Evolutionary conservation across 2,113 vertebrate genomes (phyloP).

Genomic region (Forbesichthys agassizii): DNA sequence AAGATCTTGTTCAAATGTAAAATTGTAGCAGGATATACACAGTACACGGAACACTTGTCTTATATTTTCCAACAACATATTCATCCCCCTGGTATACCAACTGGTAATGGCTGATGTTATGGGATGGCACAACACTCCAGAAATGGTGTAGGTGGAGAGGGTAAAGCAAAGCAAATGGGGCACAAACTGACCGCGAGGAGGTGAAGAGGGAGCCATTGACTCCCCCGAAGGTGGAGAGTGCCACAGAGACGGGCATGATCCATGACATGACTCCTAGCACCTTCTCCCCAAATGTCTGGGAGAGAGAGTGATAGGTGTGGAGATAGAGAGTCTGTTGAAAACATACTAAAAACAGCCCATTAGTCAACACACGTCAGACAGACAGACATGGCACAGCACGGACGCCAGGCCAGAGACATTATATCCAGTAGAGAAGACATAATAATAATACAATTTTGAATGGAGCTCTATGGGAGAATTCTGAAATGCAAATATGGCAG

Average conservation of each 20-base stretch:
- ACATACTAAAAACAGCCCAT: background rate
- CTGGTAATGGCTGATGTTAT: background rate
- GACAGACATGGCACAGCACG: background rate
- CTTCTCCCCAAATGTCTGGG: constrained; percentile 84
- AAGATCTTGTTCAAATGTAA: too few species aligned
- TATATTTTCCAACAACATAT: background rate
- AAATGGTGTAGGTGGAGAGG: background rate
- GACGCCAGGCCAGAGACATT: too few species aligned
- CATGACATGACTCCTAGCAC: constrained; percentile 83
- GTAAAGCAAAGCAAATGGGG: background rate
- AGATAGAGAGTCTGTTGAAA: constrained; percentile 10
- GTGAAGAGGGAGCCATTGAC: constrained; percentile 81
- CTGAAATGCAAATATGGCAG: too few species aligned
- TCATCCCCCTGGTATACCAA: background rate
- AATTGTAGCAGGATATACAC: too few species aligned
- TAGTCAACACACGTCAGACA: background rate
- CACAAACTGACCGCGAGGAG: constrained; percentile 77
- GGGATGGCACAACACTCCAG: background rate
- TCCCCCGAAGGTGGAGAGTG: constrained; percentile 83
- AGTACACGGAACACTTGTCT: too few species aligned
- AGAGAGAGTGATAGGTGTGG: constrained; percentile 28
- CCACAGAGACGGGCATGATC: constrained; percentile 86
- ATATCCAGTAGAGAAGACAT: too few species aligned
- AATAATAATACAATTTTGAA: too few species aligned
- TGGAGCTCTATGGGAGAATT: too few species aligned